Conservation (phyloP, 1,140 invertebrate genomes). For the Macrotrachela quadricornifera region DNA sequence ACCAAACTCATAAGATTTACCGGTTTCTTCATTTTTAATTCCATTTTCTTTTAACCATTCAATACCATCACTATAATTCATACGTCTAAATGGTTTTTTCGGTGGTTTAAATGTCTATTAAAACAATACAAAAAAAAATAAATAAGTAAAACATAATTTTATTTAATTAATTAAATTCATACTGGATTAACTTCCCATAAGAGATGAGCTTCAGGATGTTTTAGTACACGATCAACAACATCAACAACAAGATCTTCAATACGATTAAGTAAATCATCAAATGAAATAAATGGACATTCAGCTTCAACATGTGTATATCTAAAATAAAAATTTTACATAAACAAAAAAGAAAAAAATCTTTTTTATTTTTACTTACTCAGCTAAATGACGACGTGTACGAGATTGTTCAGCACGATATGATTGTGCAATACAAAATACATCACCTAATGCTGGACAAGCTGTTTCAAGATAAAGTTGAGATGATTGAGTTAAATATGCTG, state of each 20-base stretch:
- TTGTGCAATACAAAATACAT: slow-evolving; percentile 89
- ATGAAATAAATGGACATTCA: slow-evolving; percentile 82
- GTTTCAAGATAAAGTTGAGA: slow-evolving; percentile 98
- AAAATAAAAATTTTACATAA: no score
- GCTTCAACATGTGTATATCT: slow-evolving; percentile 72
- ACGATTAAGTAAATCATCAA: slow-evolving; percentile 64
- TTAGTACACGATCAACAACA: slow-evolving; percentile 70
- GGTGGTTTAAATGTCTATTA: slow-evolving; percentile 56
- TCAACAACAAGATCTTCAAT: slow-evolving; percentile 88
- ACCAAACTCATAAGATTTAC: slow-evolving; percentile 85
- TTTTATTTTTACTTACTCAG: slow-evolving; percentile 40
- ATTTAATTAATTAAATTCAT: no score
- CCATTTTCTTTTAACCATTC: slow-evolving; percentile 70
- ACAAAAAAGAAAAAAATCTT: no score
- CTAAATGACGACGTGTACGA: slow-evolving; percentile 77
- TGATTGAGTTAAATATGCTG: slow-evolving; percentile 86
- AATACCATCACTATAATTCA: slow-evolving; percentile 83
- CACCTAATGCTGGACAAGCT: slow-evolving; percentile 69
- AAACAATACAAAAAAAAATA: no score
- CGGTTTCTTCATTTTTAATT: slow-evolving; percentile 79
- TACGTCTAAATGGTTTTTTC: slow-evolving; percentile 67
- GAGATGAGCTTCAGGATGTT: slow-evolving; percentile 50
- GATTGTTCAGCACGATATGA: slow-evolving; percentile 94
- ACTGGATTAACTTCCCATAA: slow-evolving; percentile 69
- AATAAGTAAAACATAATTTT: no score